phyloP scores from a whole-genome alignment of 2,113 vertebrate genomes.

The Phocoena sinus region DNA sequence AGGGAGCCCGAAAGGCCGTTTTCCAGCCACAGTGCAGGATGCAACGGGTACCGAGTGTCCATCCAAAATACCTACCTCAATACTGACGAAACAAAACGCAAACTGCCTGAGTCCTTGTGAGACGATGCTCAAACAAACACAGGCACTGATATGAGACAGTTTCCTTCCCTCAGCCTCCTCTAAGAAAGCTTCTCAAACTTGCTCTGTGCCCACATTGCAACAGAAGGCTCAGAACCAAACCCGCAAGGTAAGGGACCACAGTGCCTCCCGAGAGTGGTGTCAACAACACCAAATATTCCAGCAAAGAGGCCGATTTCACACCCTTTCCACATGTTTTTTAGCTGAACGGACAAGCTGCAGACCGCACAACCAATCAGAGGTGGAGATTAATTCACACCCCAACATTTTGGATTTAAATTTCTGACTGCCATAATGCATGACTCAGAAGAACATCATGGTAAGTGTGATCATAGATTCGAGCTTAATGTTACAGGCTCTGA shows the following conservation, averaged over 20 bases:
- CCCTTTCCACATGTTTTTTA: background rate
- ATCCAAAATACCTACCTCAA: no score
- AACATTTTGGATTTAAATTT: background rate
- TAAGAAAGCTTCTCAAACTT: background rate
- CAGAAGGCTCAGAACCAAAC: background rate
- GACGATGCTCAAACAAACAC: background rate
- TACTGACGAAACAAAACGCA: background rate
- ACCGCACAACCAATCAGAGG: background rate
- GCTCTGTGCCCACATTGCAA: background rate
- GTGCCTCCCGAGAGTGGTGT: no score
- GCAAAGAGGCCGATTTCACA: background rate
- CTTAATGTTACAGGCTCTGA: background rate
- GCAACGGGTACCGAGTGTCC: background rate
- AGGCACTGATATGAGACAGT: background rate
- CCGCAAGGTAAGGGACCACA: accelerated
- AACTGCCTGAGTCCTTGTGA: no score
- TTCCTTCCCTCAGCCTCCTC: no score
- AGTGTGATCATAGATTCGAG: background rate
- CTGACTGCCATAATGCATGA: no score
- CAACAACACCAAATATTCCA: background rate
- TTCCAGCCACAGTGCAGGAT: background rate
- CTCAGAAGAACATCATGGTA: background rate
- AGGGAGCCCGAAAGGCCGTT: background rate
- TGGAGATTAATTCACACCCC: background rate
- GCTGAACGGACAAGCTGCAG: background rate